A percentile compares a stretch with the other conserved stretches of the same genome.
These are phyloP conservation scores for Murina feae DNA, from an alignment of 2,113 vertebrate species.

Conservation along the genomic window DNA sequence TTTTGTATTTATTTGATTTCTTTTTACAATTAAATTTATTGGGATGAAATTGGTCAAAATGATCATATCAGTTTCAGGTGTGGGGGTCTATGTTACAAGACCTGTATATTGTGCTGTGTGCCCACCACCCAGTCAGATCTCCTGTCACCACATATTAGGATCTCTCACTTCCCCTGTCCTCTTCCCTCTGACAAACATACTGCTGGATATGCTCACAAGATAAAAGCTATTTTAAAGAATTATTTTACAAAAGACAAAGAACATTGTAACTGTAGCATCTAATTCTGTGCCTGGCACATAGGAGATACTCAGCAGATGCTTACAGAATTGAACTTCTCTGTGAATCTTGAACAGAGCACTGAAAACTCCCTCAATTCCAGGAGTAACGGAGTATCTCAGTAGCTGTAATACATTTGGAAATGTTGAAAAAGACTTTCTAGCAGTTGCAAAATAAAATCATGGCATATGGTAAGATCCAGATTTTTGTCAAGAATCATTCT, in stretches of 20 bases:
- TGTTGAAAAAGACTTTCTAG: not conserved
- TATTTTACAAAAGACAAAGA: constrained; percentile 49
- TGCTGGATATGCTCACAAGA: not conserved
- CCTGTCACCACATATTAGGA: no score
- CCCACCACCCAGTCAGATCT: no score
- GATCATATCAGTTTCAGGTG: no score
- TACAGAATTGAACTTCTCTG: not conserved
- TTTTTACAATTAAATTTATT: no score
- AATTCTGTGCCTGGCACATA: constrained; percentile 10
- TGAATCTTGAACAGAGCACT: not conserved
- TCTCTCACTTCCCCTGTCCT: no score
- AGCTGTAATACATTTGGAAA: not conserved
- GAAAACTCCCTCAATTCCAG: not conserved
- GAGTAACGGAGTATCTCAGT: not conserved
- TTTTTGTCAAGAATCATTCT: not conserved
- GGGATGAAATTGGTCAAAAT: no score
- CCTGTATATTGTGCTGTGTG: no score
- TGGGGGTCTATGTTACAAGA: no score
- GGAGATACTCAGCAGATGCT: not conserved
- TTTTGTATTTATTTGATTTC: not conserved
- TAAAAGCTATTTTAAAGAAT: not conserved
- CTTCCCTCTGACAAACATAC: no score
- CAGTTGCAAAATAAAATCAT: not conserved
- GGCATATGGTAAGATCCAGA: not conserved
- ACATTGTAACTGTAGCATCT: not conserved